Percentiles rank a stretch among this genome's conserved stretches.
Conservation (phyloP, 2,888 invertebrate genomes). For the Acronicta psi region DNA sequence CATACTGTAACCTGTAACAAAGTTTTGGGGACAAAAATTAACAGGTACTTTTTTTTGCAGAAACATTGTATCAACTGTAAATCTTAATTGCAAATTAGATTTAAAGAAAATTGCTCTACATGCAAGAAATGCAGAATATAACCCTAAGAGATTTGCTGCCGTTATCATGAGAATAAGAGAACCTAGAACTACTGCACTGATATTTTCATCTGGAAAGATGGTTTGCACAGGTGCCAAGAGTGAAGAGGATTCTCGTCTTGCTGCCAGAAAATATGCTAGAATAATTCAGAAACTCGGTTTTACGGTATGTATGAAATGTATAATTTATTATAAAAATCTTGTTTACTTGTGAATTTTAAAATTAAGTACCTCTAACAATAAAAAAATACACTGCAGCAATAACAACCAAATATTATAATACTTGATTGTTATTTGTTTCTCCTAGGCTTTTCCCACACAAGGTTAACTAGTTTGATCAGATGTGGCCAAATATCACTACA, state of each 20-base stretch:
- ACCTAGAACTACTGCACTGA: slow-evolving; percentile 94
- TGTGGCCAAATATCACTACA: too few species aligned
- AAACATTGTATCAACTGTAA: slow-evolving; percentile 99
- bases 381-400: too few species aligned
- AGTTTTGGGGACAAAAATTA: too few species aligned
- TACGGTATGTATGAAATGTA: slow-evolving; percentile 86
- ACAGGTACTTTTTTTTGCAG: slow-evolving; percentile 81
- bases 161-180: slow-evolving; percentile 98
- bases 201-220: slow-evolving; percentile 95
- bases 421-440: too few species aligned
- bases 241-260: slow-evolving; percentile 93
- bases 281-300: slow-evolving; percentile 96
- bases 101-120: slow-evolving; percentile 98
- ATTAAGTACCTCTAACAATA: too few species aligned
- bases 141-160: slow-evolving; percentile 99
- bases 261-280: slow-evolving; percentile 94
- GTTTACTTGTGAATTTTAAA: too few species aligned
- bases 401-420: too few species aligned
- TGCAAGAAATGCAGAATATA: slow-evolving; percentile 99
- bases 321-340: not conserved
- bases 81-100: slow-evolving; percentile 97
- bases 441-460: too few species aligned
- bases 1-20: too few species aligned
- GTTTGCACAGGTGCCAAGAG: slow-evolving; percentile 95
- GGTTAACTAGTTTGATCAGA: too few species aligned